Evolutionary conservation across 1,140 invertebrate genomes (phyloP), one percentile per base, ranked within the genome.

Genomic region (Hyles euphorbiae): DNA sequence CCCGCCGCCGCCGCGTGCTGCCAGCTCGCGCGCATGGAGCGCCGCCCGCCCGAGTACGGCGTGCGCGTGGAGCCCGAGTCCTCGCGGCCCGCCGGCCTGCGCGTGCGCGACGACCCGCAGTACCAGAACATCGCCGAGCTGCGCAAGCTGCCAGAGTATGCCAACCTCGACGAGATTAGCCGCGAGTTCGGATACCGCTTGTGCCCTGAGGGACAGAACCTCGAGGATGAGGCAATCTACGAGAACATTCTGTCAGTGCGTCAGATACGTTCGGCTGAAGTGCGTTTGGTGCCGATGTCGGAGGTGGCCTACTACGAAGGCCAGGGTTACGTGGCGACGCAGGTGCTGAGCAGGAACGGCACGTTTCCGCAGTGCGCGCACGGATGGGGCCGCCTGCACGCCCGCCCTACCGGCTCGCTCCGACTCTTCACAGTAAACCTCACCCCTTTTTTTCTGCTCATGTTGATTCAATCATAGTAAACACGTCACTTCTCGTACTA

Each of bases 131-230:
- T 89, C 54, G 76, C 85, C 5, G 83, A 84, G 34, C 66, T 87
- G n/a, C 77, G 85, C 51, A 82, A 86, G 65, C 81, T 75, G 5
- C 87, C 86, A 10, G 86, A 90, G 58, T 89, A 88, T 74, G 83
- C 85, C 9, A 88, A 89, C 58, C 67, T 89, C 5, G 86, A 87
- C 46, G 88, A 89, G 60, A 89, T 89, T 45, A 89, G 83, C 34
- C 78, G 82, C 54, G 83, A 88, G 74, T 88, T 83, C 67, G 87
- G 89, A 40, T 88, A 89, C 63, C 76, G 89, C 2, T 62, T 89
- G 44, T 89, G 87, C 54, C 89, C 89, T 4, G 89, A 90, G 75
- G 89, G 89, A 45, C 87, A 89, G 66, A 90, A 90, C 56, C 69
- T 88, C 12, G 87, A 90, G 65, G 87, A 89, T 53, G 89, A 89